Conservation (phyloP, 2,797 vertebrate species). For the Sus cebifrons region DNA sequence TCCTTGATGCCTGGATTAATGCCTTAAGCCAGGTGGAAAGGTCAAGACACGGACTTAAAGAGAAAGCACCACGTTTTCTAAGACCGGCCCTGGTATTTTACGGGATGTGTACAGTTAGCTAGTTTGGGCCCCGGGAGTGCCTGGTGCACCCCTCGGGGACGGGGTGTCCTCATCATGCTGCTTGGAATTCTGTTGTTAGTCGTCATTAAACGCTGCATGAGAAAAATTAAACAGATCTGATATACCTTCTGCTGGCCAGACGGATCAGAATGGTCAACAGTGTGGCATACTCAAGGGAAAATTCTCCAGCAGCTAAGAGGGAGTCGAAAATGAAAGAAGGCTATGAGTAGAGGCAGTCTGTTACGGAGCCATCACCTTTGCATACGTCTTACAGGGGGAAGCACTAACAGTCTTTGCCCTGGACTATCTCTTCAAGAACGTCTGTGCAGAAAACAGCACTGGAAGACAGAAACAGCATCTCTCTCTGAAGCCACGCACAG, state of each 20-base stretch:
- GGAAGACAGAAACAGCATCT: neutral
- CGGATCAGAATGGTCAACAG: slow-evolving; percentile 47
- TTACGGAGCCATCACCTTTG: neutral
- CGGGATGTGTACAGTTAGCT: neutral
- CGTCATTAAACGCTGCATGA: slow-evolving; percentile 61
- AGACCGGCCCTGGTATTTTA: neutral
- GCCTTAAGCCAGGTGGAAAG: neutral
- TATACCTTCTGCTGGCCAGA: slow-evolving; percentile 55
- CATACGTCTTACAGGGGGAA: neutral
- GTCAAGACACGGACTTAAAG: neutral
- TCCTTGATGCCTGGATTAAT: neutral
- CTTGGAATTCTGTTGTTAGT: slow-evolving; percentile 28
- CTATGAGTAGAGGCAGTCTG: neutral
- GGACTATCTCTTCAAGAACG: neutral
- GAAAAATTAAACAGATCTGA: slow-evolving; percentile 72
- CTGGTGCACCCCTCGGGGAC: neutral
- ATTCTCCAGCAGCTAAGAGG: neutral
- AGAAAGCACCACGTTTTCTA: slow-evolving; percentile 40
- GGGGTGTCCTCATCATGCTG: slow-evolving; percentile 28
- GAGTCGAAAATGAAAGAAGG: neutral
- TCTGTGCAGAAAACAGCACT: slow-evolving; percentile 8
- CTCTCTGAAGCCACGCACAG: neutral
- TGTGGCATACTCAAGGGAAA: slow-evolving; percentile 7
- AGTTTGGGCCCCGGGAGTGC: neutral
- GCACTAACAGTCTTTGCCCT: neutral